These are phyloP conservation scores for Lasiommata megera DNA, from an alignment of 2,888 invertebrate species.

Conservation along the genomic window DNA sequence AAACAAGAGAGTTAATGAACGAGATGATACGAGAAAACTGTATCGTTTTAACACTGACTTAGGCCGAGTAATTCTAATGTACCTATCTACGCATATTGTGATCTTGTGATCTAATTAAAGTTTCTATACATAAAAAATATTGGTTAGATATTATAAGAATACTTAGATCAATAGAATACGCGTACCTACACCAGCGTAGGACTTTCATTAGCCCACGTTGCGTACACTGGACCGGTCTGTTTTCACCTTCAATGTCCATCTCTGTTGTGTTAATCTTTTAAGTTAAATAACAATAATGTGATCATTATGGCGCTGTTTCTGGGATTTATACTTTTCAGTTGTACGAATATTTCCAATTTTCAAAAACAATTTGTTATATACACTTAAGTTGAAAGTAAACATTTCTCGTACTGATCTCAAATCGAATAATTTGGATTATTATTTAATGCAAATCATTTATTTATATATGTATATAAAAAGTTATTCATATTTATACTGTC, in stretches of 20 bases:
- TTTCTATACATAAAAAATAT: too few relatives aligned
- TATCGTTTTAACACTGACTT: too few relatives aligned
- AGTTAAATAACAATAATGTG: constrained; percentile 14
- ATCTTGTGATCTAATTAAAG: too few relatives aligned
- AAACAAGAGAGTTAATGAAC: too few relatives aligned
- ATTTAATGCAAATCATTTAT: constrained; percentile 4
- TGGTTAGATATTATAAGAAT: too few relatives aligned
- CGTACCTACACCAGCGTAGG: too few relatives aligned
- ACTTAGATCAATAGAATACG: too few relatives aligned
- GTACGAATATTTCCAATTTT: constrained; percentile 19
- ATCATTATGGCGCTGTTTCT: constrained; percentile 10
- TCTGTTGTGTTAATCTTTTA: constrained; percentile 24
- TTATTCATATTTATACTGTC: background rate
- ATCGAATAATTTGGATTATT: constrained; percentile 12
- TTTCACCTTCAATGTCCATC: background rate
- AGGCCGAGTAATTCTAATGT: too few relatives aligned
- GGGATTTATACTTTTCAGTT: constrained; percentile 10
- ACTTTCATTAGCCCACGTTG: too few relatives aligned
- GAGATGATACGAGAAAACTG: too few relatives aligned
- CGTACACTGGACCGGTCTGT: background rate
- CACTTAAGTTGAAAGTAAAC: constrained; percentile 1
- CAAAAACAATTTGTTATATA: constrained; percentile 2
- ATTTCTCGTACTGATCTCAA: constrained; percentile 23
- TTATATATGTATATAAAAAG: background rate
- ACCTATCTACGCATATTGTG: too few relatives aligned